Evolutionary conservation across 2,888 invertebrate species (phyloP), one percentile per base, ranked within the genome.

Genomic region (Iphiclides podalirius): DNA sequence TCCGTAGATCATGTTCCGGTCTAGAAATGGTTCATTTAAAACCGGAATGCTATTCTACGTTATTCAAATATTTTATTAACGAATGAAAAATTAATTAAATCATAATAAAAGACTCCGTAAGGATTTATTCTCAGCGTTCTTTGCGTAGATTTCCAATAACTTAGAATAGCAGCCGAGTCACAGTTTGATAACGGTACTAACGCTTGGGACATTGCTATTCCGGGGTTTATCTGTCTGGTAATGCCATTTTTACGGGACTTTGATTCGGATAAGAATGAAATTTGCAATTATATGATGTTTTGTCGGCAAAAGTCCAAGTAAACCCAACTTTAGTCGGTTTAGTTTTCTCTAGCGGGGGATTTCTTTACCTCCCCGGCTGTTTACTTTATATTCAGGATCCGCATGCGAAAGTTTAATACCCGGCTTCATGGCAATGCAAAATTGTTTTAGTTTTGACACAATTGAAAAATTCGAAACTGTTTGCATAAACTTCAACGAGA

Each of bases 71-170:
- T n/a, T n/a, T n/a, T n/a, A n/a, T n/a, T n/a, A n/a, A n/a, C n/a
- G n/a, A n/a, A n/a, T n/a, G n/a, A n/a, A n/a, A n/a, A n/a, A n/a
- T n/a, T 41, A 37, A 20, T 43, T 26, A 13, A 12, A n/a, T 57
- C 52, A 55, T 52, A 62, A 63, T 49, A 50, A 50, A 39, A 50
- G 40, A 33, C 58, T 61, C 58, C 52, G 52, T 54, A 42, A 45
- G 41, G 41, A 52, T 60, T 53, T 63, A 62, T 61, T 62, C 61
- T 62, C 59, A 54, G 52, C 43, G 54, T 57, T 60, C 61, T 63
- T 62, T 61, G 62, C 63, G 61, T 63, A 57, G 62, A 57, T 49
- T 54, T 56, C 61, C 62, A 62, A 62, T 63, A 61, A 62, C 54
- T 62, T 61, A 47, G 45, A 52, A 54, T 63, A 60, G 60, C 56